These are phyloP conservation scores for Congeria kusceri DNA, from an alignment of 2,888 invertebrate species.

Conservation along the genomic window DNA sequence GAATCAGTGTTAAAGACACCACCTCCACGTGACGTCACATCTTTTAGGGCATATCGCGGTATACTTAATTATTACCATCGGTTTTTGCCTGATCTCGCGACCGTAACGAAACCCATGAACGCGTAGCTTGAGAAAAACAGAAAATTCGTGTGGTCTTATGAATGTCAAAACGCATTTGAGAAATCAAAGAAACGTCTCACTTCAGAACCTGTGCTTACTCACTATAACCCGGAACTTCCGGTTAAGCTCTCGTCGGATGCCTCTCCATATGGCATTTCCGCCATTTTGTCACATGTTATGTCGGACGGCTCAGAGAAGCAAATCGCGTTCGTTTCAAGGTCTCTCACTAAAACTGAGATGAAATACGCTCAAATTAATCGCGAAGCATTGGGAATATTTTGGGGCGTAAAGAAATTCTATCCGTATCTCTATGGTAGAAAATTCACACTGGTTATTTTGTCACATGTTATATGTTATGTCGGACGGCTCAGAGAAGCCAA, in stretches of 20 bases:
- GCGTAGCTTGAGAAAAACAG: slow-evolving; percentile 15
- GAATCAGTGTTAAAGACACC: slow-evolving; percentile 27
- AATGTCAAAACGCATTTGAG: slow-evolving; percentile 7
- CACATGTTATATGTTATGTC: too few species aligned
- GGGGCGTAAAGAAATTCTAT: slow-evolving; percentile 60
- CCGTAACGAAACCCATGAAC: slow-evolving; percentile 24
- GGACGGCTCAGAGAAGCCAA: too few species aligned
- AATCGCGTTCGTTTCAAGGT: neutral
- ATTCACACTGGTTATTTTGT: slow-evolving; percentile 71
- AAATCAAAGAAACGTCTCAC: slow-evolving; percentile 64
- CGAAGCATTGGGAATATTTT: slow-evolving; percentile 8
- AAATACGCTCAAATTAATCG: neutral
- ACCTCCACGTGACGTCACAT: slow-evolving; percentile 11
- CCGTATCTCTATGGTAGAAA: slow-evolving; percentile 61
- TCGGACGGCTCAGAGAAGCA: neutral
- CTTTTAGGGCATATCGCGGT: slow-evolving; percentile 28
- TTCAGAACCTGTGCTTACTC: slow-evolving; percentile 68
- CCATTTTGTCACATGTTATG: neutral
- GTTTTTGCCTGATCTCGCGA: slow-evolving; percentile 27
- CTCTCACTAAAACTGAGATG: neutral
- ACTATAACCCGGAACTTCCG: slow-evolving; percentile 77
- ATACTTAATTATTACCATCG: slow-evolving; percentile 24
- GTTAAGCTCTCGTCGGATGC: slow-evolving; percentile 84
- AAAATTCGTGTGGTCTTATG: neutral
- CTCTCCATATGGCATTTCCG: slow-evolving; percentile 69